phyloP scores from a whole-genome alignment of 2,113 vertebrate species.

The Cisticola juncidis region DNA sequence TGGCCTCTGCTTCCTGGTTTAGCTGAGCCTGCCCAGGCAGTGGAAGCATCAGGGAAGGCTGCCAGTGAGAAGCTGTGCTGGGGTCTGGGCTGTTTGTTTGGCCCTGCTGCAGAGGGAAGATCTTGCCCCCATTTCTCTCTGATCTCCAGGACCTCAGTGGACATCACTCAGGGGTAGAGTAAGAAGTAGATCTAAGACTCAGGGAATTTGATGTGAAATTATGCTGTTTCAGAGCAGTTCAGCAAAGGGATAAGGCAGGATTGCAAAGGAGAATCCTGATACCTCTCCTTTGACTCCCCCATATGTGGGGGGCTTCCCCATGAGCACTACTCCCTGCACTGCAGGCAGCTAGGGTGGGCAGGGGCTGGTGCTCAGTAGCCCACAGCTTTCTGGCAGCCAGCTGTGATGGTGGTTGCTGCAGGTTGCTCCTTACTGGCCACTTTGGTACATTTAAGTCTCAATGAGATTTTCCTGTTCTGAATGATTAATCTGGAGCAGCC shows the following conservation, averaged over 20 bases:
- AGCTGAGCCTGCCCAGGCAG: neutral
- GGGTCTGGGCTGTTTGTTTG: neutral
- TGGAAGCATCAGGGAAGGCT: neutral
- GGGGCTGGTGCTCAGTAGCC: neutral
- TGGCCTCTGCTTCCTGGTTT: neutral
- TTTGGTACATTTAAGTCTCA: neutral
- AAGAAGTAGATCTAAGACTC: neutral
- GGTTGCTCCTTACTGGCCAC: neutral
- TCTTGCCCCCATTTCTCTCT: neutral
- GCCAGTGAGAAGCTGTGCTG: neutral
- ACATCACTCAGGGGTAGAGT: neutral
- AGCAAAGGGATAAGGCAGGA: neutral
- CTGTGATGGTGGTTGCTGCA: too few species aligned
- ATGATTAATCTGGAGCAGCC: neutral
- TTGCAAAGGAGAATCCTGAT: neutral
- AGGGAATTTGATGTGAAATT: neutral
- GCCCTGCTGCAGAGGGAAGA: neutral
- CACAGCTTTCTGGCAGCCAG: neutral
- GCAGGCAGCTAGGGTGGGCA: neutral
- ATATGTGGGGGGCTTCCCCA: neutral
- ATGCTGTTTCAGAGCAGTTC: rapidly evolving
- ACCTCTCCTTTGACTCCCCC: neutral
- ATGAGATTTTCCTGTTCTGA: neutral
- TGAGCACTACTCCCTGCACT: rapidly evolving
- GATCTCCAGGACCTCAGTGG: neutral